phyloP scores from a whole-genome alignment of 2,888 invertebrate species.

The Acanthoscelides obtectus region DNA sequence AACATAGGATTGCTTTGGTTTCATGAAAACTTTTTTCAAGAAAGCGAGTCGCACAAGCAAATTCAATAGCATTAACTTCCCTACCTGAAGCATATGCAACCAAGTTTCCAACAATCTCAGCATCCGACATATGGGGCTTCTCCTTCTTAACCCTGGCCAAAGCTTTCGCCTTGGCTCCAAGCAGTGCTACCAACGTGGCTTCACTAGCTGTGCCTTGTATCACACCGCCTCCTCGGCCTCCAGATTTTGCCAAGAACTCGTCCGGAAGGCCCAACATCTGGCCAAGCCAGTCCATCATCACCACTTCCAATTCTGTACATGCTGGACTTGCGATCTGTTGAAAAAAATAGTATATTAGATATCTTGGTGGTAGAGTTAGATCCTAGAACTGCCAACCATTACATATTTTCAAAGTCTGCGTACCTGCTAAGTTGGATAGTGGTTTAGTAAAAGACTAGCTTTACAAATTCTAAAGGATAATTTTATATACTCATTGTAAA shows the following conservation, averaged over 20 bases:
- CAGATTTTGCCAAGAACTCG: constrained; percentile 74
- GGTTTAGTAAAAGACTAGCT: too few species aligned
- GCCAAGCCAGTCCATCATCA: constrained; percentile 94
- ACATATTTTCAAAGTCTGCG: too few species aligned
- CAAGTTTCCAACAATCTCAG: constrained; percentile 69
- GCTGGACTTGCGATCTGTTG: constrained; percentile 87
- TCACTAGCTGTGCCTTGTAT: constrained; percentile 94
- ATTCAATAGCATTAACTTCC: constrained; percentile 30
- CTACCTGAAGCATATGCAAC: constrained; percentile 84
- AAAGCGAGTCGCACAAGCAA: too few species aligned
- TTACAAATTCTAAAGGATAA: too few species aligned
- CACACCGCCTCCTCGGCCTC: constrained; percentile 81
- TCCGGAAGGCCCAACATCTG: constrained; percentile 86
- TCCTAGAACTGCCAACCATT: too few species aligned
- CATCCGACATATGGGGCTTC: constrained; percentile 71
- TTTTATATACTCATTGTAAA: too few species aligned
- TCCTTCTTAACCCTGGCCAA: constrained; percentile 63
- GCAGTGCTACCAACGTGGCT: constrained; percentile 84
- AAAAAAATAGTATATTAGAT: too few species aligned
- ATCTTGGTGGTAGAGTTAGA: too few species aligned
- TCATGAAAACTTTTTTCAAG: too few species aligned
- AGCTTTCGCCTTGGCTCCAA: constrained; percentile 81
- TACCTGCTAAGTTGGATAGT: too few species aligned
- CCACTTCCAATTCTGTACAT: constrained; percentile 92
- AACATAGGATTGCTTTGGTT: too few species aligned